A percentile compares a stretch with the other conserved stretches of the same genome.
Conservation (phyloP, 1,140 invertebrate genomes). For the Tyrophagus putrescentiae region DNA sequence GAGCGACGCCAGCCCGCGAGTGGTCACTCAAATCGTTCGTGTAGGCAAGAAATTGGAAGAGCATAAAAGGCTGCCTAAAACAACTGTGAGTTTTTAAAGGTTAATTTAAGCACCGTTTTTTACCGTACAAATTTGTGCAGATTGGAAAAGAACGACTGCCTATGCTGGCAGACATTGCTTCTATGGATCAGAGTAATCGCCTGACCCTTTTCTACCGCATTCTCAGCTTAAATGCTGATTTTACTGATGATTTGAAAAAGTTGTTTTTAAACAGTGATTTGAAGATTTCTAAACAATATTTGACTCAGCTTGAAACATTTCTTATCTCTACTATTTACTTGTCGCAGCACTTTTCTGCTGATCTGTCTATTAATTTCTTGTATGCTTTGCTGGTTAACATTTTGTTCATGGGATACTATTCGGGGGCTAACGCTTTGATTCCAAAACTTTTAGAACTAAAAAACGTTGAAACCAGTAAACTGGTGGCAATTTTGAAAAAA, state of each 20-base stretch:
- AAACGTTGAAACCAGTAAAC: no score
- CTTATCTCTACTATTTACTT: not conserved
- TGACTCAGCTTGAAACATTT: no score
- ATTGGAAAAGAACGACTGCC: not conserved
- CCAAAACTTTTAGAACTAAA: no score
- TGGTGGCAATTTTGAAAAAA: no score
- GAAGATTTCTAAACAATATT: no score
- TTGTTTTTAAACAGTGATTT: not conserved
- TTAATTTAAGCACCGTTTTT: no score
- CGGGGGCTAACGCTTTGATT: not conserved
- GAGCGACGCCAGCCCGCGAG: no score
- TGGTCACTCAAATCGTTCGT: no score
- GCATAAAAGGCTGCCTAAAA: no score
- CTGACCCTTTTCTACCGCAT: not conserved
- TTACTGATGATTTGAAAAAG: not conserved
- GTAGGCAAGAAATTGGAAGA: no score
- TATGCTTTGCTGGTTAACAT: constrained; percentile 2
- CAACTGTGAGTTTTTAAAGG: no score
- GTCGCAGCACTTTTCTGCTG: not conserved
- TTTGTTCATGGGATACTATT: not conserved
- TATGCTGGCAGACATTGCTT: not conserved
- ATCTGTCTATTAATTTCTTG: constrained; percentile 3
- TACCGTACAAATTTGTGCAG: no score
- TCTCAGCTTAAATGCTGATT: not conserved
- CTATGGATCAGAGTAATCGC: not conserved